Conservation (phyloP, 2,888 invertebrate genomes). For the Spatulosminthurus flaviceps region DNA sequence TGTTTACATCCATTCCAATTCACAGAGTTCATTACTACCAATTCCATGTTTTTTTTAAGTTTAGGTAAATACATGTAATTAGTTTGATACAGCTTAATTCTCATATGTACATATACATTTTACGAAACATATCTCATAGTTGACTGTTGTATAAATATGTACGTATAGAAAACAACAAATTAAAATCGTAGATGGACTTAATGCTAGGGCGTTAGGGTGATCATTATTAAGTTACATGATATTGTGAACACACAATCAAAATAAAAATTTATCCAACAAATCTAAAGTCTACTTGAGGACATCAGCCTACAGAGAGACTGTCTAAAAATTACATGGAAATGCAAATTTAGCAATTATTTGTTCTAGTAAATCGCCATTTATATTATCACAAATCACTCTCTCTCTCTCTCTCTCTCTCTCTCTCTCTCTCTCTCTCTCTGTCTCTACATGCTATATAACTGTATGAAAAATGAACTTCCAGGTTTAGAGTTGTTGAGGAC, state of each 20-base stretch:
- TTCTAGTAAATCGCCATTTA: slow-evolving; percentile 1
- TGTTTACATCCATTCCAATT: no score
- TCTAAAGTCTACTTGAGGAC: background rate
- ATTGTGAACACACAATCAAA: background rate
- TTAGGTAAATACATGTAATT: no score
- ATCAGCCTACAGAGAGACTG: background rate
- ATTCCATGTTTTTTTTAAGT: no score
- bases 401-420: background rate
- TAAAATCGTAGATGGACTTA: no score
- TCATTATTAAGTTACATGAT: no score
- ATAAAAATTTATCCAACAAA: slow-evolving; percentile 6
- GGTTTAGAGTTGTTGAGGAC: background rate
- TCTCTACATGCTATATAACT: background rate
- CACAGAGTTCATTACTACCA: no score
- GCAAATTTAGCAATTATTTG: background rate
- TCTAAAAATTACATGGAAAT: slow-evolving; percentile 27
- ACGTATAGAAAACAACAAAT: no score
- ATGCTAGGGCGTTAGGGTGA: no score
- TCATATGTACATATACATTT: no score
- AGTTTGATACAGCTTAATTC: no score
- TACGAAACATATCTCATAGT: no score
- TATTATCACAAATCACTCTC: background rate
- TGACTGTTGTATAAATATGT: no score
- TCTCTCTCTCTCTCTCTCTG: background rate
- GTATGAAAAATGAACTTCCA: background rate